Conservation (phyloP, 2,797 vertebrate species). For the Loriculus beryllinus region DNA sequence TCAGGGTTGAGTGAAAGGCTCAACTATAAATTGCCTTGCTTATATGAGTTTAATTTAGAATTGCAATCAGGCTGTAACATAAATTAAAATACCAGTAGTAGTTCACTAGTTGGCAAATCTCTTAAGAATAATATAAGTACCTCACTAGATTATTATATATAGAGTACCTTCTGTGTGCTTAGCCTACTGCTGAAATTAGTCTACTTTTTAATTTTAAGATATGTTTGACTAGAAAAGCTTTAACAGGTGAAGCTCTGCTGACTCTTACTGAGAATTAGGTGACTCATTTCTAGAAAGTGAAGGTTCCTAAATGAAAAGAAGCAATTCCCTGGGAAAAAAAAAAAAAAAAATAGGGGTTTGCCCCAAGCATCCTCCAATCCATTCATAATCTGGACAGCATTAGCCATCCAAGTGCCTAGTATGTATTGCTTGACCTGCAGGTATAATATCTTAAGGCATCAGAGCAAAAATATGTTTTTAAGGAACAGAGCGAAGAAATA, state of each 20-base stretch:
- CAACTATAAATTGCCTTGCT: constrained; percentile 4
- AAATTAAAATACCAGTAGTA: constrained; percentile 40
- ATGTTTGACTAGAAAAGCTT: not conserved
- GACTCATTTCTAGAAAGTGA: not conserved
- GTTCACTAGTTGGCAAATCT: not conserved
- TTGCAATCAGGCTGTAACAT: not conserved
- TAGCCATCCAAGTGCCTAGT: not conserved
- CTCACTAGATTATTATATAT: not conserved
- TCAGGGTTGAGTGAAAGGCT: constrained; percentile 9
- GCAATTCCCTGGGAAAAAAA: not conserved
- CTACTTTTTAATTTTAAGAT: not conserved
- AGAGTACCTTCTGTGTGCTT: not conserved
- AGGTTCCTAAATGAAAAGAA: not conserved
- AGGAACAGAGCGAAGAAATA: not conserved
- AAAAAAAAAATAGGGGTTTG: not conserved
- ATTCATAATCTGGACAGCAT: not conserved
- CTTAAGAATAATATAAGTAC: not conserved
- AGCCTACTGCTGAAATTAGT: not conserved
- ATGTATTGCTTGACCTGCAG: not conserved
- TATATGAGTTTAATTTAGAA: constrained; percentile 42
- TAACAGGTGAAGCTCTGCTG: not conserved
- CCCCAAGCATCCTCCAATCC: not conserved
- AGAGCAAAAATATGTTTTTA: not conserved
- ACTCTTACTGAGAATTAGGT: not conserved
- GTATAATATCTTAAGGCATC: not conserved